Percentiles rank a stretch among this genome's conserved stretches.
Conservation (phyloP, 2,888 invertebrate genomes). For the Hydraecia micacea region DNA sequence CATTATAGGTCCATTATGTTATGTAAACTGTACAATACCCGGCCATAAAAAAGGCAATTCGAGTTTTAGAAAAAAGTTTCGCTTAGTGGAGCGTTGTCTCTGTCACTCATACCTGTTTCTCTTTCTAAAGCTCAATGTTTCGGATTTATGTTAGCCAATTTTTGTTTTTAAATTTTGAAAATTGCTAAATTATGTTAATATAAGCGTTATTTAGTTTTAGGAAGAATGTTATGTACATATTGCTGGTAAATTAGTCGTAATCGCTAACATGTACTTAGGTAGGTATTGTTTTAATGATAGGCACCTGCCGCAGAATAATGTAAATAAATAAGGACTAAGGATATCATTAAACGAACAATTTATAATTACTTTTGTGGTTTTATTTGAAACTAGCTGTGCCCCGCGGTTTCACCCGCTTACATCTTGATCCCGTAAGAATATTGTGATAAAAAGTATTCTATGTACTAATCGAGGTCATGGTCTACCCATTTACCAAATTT, state of each 20-base stretch:
- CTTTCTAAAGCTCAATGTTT: background rate
- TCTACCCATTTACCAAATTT: too few relatives aligned
- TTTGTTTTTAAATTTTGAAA: background rate
- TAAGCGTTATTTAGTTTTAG: conserved; percentile 90
- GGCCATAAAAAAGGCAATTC: background rate
- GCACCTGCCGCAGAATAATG: conserved; percentile 71
- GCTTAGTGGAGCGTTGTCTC: background rate
- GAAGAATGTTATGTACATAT: conserved; percentile 86
- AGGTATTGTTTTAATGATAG: conserved; percentile 65
- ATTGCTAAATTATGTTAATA: conserved; percentile 65
- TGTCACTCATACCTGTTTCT: background rate
- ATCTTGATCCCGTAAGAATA: too few relatives aligned
- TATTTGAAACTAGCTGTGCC: conserved; percentile 46
- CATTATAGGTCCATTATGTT: background rate
- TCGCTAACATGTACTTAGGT: conserved; percentile 60
- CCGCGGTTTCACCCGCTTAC: background rate
- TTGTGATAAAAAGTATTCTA: too few relatives aligned
- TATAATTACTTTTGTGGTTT: conserved; percentile 75
- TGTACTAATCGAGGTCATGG: too few relatives aligned
- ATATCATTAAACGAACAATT: conserved; percentile 83
- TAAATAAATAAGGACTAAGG: conserved; percentile 72
- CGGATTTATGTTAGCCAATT: background rate
- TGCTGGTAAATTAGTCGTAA: conserved; percentile 69
- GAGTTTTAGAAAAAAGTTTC: background rate
- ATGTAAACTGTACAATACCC: conserved; percentile 9